Base-by-base conservation (phyloP, 2,888 invertebrate genomes). In the Pristionchus japonicus region DNA sequence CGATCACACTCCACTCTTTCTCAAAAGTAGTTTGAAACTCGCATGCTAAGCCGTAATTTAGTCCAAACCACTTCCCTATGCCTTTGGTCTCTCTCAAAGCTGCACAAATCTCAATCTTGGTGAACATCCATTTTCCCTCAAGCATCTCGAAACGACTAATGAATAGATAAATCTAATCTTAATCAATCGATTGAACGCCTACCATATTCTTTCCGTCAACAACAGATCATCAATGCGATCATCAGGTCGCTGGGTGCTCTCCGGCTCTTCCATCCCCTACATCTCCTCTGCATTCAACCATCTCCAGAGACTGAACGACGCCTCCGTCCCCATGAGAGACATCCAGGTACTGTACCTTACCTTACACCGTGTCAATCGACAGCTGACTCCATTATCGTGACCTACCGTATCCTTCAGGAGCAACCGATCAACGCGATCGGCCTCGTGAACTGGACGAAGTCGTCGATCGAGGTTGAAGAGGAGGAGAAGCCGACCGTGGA, bases 251-350 rank as follows among this genome's bases (percentile, higher is more conserved):
- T 93, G 93, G 93, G 88, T 92, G 11, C 90, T 92, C 34, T 90
- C 89, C 47, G 92, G 93, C 40, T 47, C 67, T 3, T 91, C 91
- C 77, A 92, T 92, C 52, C 92, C 92, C 34, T 92, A 90, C 90
- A 92, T 93, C 77, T 91, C 92, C n/a, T 89, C 91, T 15, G 92
- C 93, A 0, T 93, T 93, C 91, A 91, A 92, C 86, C 93, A 93
- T 90, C 89, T 93, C 57, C 90, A 93, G 86, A 88, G 88, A 31
- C 90, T 92, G 31, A 92, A 92, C 82, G 90, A 91, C 64, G 91
- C 93, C 23, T 86, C 87, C 43, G 89, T 90, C 23, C 91, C 93
- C 27, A 89, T 93, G 70, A 90, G 92, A 88, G 91, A 91, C 52
- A 64, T 83, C 31, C 13, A 11, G 52, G 77, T 77, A 77, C 47